Evolutionary conservation across 2,888 invertebrate species (phyloP).

Genomic region (Amiota communis): DNA sequence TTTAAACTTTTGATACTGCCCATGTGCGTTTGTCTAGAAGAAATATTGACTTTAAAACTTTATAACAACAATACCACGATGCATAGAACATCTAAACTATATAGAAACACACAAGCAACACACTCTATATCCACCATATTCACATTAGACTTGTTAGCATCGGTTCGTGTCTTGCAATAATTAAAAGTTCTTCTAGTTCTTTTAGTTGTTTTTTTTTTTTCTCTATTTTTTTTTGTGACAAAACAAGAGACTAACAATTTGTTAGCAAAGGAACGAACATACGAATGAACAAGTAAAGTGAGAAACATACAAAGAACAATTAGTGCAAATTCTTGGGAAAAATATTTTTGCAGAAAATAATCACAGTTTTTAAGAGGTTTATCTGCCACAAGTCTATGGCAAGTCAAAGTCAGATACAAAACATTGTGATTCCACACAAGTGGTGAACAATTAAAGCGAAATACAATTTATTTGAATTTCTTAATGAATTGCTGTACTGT

Average conservation of each 20-base stretch:
- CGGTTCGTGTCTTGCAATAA: neutral
- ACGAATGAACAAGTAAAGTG: neutral
- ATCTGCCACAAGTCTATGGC: too few species aligned
- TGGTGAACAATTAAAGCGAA: too few species aligned
- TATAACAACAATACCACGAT: neutral
- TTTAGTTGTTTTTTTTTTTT: neutral
- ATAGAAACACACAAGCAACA: neutral
- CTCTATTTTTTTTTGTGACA: neutral
- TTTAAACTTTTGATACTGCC: too few species aligned
- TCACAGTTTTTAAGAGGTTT: constrained; percentile 2
- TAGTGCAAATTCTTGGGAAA: constrained; percentile 6
- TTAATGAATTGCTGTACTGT: too few species aligned
- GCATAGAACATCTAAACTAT: neutral
- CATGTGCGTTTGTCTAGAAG: neutral
- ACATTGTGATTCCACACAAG: too few species aligned
- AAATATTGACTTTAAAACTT: constrained; percentile 20
- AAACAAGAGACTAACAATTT: neutral
- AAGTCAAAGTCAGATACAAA: too few species aligned
- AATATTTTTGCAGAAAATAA: neutral
- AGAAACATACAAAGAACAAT: constrained; percentile 2
- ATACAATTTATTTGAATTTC: too few species aligned
- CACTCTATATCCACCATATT: neutral
- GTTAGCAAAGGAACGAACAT: too few species aligned
- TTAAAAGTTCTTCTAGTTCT: constrained; percentile 15
- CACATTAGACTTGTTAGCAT: constrained; percentile 8